Percentiles rank a stretch among this genome's conserved stretches.
These are phyloP conservation scores for Cercopithecus mona DNA, from an alignment of 2,113 vertebrate genomes.

Conservation along the genomic window DNA sequence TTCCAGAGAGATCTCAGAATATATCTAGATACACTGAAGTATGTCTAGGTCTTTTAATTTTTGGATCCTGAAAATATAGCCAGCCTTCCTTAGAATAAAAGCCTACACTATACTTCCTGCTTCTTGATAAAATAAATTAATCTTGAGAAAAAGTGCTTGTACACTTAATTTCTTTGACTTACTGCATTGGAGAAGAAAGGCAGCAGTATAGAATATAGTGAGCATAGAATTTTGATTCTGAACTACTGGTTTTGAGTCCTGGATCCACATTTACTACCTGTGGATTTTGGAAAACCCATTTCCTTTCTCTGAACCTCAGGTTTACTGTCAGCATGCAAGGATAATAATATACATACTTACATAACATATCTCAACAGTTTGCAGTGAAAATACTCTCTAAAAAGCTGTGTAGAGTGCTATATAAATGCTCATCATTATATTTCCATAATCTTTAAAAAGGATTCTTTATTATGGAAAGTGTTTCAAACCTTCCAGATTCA, in stretches of 20 bases:
- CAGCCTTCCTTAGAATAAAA: not conserved
- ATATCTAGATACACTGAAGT: not conserved
- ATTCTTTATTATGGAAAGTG: not conserved
- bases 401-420: not conserved
- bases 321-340: not conserved
- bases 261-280: not conserved
- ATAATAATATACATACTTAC: not conserved
- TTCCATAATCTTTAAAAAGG: not conserved
- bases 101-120: not conserved
- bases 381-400: not conserved
- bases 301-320: not conserved
- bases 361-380: not conserved
- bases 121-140: not conserved
- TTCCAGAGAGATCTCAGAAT: not conserved
- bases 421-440: not conserved
- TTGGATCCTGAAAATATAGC: not conserved
- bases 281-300: not conserved
- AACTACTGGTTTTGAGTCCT: not conserved
- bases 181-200: not conserved
- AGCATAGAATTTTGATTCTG: not conserved
- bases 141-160: not conserved
- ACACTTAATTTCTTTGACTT: not conserved
- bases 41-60: not conserved
- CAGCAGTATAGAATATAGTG: not conserved
- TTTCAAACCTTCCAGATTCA: slow-evolving; percentile 6